Evolutionary conservation across 2,888 invertebrate genomes (phyloP).

Genomic region (Zygogramma bicolorata): DNA sequence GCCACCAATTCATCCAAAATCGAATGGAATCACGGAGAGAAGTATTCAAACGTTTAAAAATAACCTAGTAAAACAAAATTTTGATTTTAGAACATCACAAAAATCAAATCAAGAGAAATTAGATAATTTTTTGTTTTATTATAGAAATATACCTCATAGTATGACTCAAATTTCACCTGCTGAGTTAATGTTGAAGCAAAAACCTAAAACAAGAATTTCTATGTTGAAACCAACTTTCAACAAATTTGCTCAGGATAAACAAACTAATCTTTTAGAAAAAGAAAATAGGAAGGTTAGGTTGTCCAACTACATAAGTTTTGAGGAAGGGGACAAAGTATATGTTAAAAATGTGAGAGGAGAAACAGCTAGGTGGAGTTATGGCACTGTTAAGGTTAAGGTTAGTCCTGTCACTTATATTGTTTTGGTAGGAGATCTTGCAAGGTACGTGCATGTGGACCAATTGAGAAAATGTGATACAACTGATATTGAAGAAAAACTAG

Average conservation of each 20-base stretch:
- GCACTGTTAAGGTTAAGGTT: not conserved
- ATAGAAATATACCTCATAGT: conserved; percentile 33
- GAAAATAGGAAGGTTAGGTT: not conserved
- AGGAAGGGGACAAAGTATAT: conserved; percentile 1
- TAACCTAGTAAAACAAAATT: conserved; percentile 26
- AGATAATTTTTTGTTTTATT: conserved; percentile 11
- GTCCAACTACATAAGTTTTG: not conserved
- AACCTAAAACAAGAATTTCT: conserved; percentile 18
- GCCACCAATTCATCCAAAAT: conserved; percentile 43
- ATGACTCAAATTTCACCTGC: not conserved
- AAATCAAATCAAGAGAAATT: conserved; percentile 8
- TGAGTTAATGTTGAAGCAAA: conserved; percentile 10
- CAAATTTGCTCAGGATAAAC: conserved; percentile 10
- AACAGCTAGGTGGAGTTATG: not conserved
- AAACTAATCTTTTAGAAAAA: not conserved
- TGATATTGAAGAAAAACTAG: too few species aligned
- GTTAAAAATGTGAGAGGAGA: not conserved
- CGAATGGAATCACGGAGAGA: conserved; percentile 44
- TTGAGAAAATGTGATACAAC: too few species aligned
- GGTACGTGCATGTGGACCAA: not conserved
- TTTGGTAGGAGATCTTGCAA: not conserved
- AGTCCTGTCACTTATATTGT: conserved; percentile 10
- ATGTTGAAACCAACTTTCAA: conserved; percentile 2
- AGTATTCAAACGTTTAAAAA: conserved; percentile 45
- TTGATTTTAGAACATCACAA: not conserved